Percentiles rank a stretch among this genome's conserved stretches.
phyloP scores from a whole-genome alignment of 2,888 invertebrate species.

The Mimachlamys varia region DNA sequence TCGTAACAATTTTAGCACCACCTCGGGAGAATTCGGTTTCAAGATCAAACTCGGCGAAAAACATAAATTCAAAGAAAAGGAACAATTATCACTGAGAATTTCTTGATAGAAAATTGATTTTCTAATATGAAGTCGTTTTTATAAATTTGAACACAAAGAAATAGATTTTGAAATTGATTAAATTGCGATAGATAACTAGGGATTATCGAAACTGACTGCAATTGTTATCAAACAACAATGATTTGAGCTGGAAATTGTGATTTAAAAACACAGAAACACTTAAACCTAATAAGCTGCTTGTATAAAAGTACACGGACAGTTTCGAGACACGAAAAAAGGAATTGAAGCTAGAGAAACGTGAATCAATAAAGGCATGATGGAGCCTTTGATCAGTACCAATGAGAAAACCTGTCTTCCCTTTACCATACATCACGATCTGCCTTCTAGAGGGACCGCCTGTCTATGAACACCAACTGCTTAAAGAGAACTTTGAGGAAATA shows the following conservation, averaged over 20 bases:
- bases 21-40: slow-evolving; percentile 25
- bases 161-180: background rate
- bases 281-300: slow-evolving; percentile 7
- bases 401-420: background rate
- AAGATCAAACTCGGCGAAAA: slow-evolving; percentile 21
- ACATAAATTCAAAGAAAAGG: slow-evolving; percentile 33
- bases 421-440: background rate
- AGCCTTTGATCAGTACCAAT: background rate
- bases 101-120: slow-evolving; percentile 36
- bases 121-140: slow-evolving; percentile 4
- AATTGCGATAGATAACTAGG: background rate
- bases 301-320: background rate
- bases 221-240: slow-evolving; percentile 1
- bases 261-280: slow-evolving; percentile 34
- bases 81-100: slow-evolving; percentile 2
- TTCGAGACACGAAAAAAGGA: background rate
- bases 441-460: background rate
- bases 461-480: too few species aligned
- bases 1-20: slow-evolving; percentile 30
- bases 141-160: slow-evolving; percentile 9
- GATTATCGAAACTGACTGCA: slow-evolving; percentile 8
- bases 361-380: background rate
- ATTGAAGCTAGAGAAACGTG: background rate
- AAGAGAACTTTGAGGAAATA: too few species aligned
- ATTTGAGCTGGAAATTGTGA: background rate